phyloP scores from a whole-genome alignment of 2,888 invertebrate species.

The Pediacus dermestoides region DNA sequence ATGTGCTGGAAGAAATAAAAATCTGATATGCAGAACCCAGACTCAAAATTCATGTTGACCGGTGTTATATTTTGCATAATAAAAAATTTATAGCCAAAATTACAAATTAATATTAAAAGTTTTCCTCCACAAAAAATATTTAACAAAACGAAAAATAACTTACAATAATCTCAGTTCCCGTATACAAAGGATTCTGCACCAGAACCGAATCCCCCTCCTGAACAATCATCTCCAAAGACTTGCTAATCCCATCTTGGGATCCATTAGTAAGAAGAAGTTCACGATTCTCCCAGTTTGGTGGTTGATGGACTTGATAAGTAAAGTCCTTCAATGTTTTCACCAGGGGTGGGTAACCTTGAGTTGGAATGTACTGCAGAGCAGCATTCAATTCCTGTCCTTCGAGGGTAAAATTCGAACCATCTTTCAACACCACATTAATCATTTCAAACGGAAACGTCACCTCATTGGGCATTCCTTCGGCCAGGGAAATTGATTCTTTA shows the following conservation, averaged over 20 bases:
- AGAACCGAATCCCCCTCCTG: slow-evolving; percentile 67
- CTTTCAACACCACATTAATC: slow-evolving; percentile 57
- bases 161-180: slow-evolving; percentile 66
- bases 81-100: no score
- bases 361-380: slow-evolving; percentile 73
- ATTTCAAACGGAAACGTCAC: slow-evolving; percentile 66
- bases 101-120: no score
- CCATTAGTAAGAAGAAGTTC: slow-evolving; percentile 70
- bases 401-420: slow-evolving; percentile 55
- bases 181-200: slow-evolving; percentile 67
- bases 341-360: slow-evolving; percentile 63
- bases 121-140: no score
- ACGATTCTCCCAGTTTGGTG: slow-evolving; percentile 60
- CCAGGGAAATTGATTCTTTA: slow-evolving; percentile 58
- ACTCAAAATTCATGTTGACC: no score
- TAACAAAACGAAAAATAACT: no score
- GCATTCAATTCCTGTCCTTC: slow-evolving; percentile 59
- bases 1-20: no score
- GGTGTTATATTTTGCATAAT: no score
- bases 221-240: slow-evolving; percentile 68
- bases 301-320: slow-evolving; percentile 61
- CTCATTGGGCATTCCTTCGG: slow-evolving; percentile 74
- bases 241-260: slow-evolving; percentile 74
- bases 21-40: no score
- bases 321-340: slow-evolving; percentile 60